Percentiles rank a stretch among this genome's conserved stretches.
These are phyloP conservation scores for Drosophila nigritarsus DNA, from an alignment of 2,888 invertebrate species.

Conservation along the genomic window DNA sequence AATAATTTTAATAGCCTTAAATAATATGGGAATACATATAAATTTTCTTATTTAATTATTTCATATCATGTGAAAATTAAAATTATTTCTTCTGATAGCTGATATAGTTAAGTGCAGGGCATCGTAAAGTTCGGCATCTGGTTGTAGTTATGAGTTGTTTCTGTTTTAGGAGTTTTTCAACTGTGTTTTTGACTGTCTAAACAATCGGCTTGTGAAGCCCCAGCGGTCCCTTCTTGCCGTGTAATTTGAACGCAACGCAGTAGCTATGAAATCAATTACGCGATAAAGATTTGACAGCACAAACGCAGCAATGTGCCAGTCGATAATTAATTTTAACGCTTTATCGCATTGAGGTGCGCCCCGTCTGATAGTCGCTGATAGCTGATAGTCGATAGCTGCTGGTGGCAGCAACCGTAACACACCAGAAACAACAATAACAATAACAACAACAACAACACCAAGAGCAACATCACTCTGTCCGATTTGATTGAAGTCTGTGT, in stretches of 20 bases:
- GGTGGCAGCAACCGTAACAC: constrained; percentile 18
- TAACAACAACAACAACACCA: constrained; percentile 1
- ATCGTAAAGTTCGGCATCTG: constrained; percentile 1
- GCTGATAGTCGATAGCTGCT: constrained; percentile 57
- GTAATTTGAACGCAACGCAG: constrained; percentile 77
- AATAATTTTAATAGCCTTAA: background rate
- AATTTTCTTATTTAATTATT: background rate
- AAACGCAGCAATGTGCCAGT: constrained; percentile 76
- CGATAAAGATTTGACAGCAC: constrained; percentile 82
- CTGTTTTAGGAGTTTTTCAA: constrained; percentile 26
- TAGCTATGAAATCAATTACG: constrained; percentile 82
- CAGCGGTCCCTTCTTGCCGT: constrained; percentile 55
- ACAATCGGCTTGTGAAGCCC: constrained; percentile 50
- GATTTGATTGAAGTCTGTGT: constrained; percentile 79
- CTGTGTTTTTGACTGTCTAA: constrained; percentile 63
- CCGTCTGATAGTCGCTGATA: constrained; percentile 63
- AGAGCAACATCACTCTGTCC: constrained; percentile 43
- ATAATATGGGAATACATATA: background rate
- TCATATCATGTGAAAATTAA: background rate
- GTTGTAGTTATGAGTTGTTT: constrained; percentile 3
- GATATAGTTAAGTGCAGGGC: constrained; percentile 5
- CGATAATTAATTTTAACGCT: constrained; percentile 82
- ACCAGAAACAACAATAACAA: constrained; percentile 18
- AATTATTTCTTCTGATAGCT: background rate
- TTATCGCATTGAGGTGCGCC: constrained; percentile 79